Percentiles rank a stretch among this genome's conserved stretches.
These are phyloP conservation scores for Mythimna loreyi DNA, from an alignment of 2,888 invertebrate genomes.

Conservation along the genomic window DNA sequence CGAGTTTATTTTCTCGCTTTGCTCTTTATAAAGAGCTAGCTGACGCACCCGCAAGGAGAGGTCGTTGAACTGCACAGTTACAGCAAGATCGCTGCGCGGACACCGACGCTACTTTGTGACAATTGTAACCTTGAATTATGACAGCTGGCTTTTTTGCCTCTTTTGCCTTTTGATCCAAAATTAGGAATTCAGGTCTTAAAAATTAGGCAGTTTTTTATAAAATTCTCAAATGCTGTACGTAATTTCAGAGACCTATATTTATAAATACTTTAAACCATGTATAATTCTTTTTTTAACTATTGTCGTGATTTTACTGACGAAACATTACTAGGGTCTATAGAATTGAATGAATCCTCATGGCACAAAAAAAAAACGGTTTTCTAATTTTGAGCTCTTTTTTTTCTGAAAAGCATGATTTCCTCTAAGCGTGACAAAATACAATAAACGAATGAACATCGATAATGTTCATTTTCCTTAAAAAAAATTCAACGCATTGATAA, in stretches of 20 bases:
- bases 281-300: not conserved
- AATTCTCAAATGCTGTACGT: not conserved
- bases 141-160: slow-evolving; percentile 29
- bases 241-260: no score
- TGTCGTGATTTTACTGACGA: not conserved
- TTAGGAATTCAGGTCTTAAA: not conserved
- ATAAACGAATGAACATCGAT: slow-evolving; percentile 1
- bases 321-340: not conserved
- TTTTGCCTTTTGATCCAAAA: not conserved
- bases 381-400: not conserved
- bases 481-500: not conserved
- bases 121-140: slow-evolving; percentile 78
- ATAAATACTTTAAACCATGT: not conserved
- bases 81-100: slow-evolving; percentile 76
- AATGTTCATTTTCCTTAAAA: not conserved
- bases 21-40: slow-evolving; percentile 87
- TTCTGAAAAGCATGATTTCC: not conserved
- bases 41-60: slow-evolving; percentile 84
- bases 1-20: slow-evolving; percentile 87
- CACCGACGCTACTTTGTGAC: slow-evolving; percentile 72
- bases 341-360: not conserved
- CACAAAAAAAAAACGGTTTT: not conserved
- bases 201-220: no score
- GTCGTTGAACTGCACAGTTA: slow-evolving; percentile 83
- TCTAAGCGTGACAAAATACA: not conserved